Percentiles rank a stretch among this genome's conserved stretches.
phyloP scores from a whole-genome alignment of 1,140 invertebrate species.

The Oryctes rhinoceros region DNA sequence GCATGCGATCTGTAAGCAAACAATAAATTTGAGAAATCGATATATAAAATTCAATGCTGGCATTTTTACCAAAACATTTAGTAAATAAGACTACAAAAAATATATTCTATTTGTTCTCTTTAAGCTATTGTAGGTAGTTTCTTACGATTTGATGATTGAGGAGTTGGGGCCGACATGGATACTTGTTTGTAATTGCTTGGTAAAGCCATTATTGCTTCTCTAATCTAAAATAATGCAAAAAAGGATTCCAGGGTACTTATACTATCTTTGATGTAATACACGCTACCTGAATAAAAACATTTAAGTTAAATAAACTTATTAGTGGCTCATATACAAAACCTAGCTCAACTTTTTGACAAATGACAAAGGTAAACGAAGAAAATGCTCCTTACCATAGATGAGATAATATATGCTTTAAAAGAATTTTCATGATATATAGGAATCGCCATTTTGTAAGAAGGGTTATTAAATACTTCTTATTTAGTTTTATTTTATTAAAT shows the following conservation, averaged over 20 bases:
- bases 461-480: too few relatives aligned
- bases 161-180: constrained; percentile 71
- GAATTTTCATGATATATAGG: too few relatives aligned
- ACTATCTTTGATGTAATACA: too few relatives aligned
- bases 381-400: neutral
- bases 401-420: too few relatives aligned
- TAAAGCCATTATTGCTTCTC: constrained; percentile 67
- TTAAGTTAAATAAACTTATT: too few relatives aligned
- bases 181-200: constrained; percentile 80
- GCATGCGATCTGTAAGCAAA: constrained; percentile 46
- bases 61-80: constrained; percentile 40
- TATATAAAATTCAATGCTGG: constrained; percentile 28
- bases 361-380: too few relatives aligned
- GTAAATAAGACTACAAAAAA: constrained; percentile 45
- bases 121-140: constrained; percentile 44
- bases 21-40: constrained; percentile 31
- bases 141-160: constrained; percentile 62
- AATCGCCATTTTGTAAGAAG: too few relatives aligned
- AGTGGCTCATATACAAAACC: too few relatives aligned
- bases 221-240: neutral
- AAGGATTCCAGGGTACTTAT: too few relatives aligned
- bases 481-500: too few relatives aligned
- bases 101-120: constrained; percentile 39
- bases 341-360: too few relatives aligned
- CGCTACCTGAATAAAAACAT: too few relatives aligned